Conservation (phyloP, 2,888 invertebrate genomes). For the Ophion obscuratus region DNA sequence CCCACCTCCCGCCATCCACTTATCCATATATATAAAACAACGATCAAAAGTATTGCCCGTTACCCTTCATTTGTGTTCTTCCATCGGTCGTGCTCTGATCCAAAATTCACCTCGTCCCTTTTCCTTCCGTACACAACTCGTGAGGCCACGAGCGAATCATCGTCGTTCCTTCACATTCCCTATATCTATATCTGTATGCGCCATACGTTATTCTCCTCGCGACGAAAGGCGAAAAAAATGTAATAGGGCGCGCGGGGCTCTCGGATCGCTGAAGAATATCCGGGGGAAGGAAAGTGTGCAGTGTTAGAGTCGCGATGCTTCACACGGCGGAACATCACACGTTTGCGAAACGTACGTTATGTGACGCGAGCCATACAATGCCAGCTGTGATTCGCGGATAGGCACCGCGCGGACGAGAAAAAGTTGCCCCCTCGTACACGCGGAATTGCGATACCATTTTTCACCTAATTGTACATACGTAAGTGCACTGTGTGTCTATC, state of each 20-base stretch:
- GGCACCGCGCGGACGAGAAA: not conserved
- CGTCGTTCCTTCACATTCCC: not conserved
- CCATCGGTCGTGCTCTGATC: not conserved
- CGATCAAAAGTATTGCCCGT: not conserved
- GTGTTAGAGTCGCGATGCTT: not conserved
- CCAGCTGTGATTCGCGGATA: slow-evolving; percentile 8
- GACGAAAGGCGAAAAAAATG: not conserved
- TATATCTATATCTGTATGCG: not conserved
- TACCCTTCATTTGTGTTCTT: not conserved
- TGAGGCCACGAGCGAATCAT: not conserved
- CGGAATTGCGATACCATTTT: not conserved
- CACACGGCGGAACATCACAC: not conserved
- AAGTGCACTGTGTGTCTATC: slow-evolving; percentile 45
- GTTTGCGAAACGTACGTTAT: not conserved
- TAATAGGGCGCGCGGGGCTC: not conserved
- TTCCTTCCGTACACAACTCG: not conserved
- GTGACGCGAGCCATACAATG: slow-evolving; percentile 12
- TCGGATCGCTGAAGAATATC: not conserved
- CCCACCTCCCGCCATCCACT: not conserved
- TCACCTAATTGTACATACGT: slow-evolving; percentile 52
- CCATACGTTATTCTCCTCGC: not conserved
- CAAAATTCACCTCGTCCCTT: not conserved
- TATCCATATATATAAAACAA: not conserved
- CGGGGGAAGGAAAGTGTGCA: not conserved
- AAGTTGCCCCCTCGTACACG: not conserved